phyloP scores from a whole-genome alignment of 2,888 invertebrate genomes.

The Tethea ocularis region DNA sequence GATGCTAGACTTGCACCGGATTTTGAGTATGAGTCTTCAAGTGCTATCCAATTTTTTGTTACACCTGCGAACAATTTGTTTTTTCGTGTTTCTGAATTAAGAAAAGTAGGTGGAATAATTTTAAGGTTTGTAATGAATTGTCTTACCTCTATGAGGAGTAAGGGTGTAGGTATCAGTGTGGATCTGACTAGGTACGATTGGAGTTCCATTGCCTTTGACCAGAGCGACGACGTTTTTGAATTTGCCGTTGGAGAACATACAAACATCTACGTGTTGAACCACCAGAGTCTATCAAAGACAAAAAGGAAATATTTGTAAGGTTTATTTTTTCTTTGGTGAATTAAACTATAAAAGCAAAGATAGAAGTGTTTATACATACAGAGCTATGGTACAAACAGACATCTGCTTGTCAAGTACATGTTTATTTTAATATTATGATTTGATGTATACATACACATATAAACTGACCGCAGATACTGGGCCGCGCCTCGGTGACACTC shows the following conservation, averaged over 20 bases:
- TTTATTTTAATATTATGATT: no score
- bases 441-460: no score
- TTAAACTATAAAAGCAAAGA: no score
- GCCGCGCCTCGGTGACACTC: no score
- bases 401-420: no score
- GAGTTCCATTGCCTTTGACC: constrained; percentile 83
- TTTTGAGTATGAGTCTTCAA: constrained; percentile 93
- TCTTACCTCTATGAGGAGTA: constrained; percentile 85
- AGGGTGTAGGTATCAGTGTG: constrained; percentile 86
- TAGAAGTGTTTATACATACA: no score
- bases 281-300: constrained; percentile 86
- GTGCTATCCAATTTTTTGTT: constrained; percentile 95
- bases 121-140: neutral
- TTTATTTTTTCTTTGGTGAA: neutral
- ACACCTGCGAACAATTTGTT: constrained; percentile 80
- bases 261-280: constrained; percentile 95
- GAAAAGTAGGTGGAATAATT: neutral
- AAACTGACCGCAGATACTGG: no score
- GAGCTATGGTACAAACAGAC: no score
- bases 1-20: constrained; percentile 86
- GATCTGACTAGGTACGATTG: constrained; percentile 86
- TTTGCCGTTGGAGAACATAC: constrained; percentile 97
- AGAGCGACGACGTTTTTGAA: constrained; percentile 96
- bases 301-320: neutral
- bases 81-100: neutral